These are phyloP conservation scores for Oceanodroma tethys DNA, from an alignment of 2,113 vertebrate genomes.

Conservation along the genomic window DNA sequence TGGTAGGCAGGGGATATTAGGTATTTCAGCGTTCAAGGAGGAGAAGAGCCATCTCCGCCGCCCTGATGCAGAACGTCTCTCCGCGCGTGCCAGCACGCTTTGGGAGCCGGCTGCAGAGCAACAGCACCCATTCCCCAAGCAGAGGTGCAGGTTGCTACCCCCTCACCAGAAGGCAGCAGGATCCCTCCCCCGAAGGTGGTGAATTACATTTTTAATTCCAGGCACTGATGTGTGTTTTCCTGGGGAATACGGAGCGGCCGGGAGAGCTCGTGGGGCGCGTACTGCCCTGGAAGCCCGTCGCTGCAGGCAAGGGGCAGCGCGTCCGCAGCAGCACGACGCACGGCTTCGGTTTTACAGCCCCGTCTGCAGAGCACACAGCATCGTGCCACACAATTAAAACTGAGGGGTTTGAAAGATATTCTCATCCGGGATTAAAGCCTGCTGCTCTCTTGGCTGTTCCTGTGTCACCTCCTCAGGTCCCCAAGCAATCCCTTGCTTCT, in stretches of 20 bases:
- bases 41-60: too few relatives aligned
- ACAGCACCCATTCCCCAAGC: neutral
- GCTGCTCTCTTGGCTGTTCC: neutral
- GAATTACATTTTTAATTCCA: neutral
- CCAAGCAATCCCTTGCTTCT: neutral
- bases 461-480: neutral
- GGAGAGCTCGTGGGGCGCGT: fast-evolving
- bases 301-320: neutral
- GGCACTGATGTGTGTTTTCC: neutral
- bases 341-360: neutral
- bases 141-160: neutral
- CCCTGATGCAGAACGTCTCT: neutral
- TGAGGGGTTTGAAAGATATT: neutral
- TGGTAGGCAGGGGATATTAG: neutral
- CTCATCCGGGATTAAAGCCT: neutral
- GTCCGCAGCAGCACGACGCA: neutral
- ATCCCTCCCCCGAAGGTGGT: neutral
- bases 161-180: neutral
- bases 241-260: fast-evolving
- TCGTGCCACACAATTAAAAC: neutral
- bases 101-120: neutral
- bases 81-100: fast-evolving
- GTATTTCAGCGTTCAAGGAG: too few relatives aligned
- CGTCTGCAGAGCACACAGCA: neutral
- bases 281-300: neutral